phyloP scores from a whole-genome alignment of 2,888 invertebrate species.

The Augochlorella aurata region DNA sequence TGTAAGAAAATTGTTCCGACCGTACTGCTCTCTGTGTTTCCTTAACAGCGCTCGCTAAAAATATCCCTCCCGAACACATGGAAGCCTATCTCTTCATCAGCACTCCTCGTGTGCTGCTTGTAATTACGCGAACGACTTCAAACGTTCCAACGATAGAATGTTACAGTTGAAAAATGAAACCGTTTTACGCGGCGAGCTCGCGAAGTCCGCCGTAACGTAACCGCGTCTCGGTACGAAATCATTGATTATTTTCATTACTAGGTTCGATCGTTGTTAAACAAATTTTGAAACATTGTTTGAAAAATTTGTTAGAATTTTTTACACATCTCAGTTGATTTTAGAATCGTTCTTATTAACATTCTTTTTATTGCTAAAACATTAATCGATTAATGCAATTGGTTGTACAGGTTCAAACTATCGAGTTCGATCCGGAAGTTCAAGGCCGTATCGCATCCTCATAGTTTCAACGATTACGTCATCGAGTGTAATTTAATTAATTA shows the following conservation, averaged over 20 bases:
- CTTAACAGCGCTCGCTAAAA: not conserved
- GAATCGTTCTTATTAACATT: no score
- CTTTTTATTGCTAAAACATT: no score
- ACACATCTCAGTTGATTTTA: no score
- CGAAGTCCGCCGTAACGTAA: not conserved
- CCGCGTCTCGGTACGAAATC: not conserved
- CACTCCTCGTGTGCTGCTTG: not conserved
- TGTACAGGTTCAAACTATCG: no score
- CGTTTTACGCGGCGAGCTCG: not conserved
- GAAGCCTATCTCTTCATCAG: not conserved
- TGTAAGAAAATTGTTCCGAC: no score
- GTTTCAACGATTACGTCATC: no score
- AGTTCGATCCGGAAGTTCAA: no score
- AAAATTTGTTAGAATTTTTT: no score
- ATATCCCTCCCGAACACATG: not conserved
- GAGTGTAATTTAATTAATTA: no score
- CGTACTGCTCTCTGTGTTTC: not conserved
- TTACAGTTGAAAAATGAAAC: not conserved
- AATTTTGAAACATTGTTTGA: not conserved
- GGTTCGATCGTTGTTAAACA: not conserved
- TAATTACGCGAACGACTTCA: slow-evolving; percentile 3
- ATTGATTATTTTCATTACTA: not conserved
- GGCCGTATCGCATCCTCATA: no score
- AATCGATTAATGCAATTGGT: no score
- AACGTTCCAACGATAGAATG: not conserved